phyloP scores from a whole-genome alignment of 2,888 invertebrate genomes.

The Leptogaster cylindrica region DNA sequence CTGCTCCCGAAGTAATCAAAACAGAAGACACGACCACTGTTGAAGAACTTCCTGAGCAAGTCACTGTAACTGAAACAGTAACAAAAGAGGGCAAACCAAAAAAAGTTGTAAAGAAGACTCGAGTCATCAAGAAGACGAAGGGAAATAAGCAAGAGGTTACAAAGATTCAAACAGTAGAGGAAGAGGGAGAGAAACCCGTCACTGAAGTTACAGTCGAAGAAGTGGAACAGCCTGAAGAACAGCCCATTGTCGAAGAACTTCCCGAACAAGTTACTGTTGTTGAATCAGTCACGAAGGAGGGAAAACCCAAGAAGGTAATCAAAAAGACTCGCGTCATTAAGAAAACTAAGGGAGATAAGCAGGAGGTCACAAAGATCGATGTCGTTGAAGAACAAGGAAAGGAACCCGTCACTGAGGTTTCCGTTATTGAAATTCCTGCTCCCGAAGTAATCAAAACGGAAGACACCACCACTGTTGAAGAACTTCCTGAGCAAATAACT shows the following conservation, averaged over 20 bases:
- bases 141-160: slow-evolving; percentile 59
- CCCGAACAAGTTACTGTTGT: slow-evolving; percentile 54
- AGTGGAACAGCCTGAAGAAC: slow-evolving; percentile 48
- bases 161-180: slow-evolving; percentile 56
- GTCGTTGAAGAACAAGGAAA: slow-evolving; percentile 59
- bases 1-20: background rate
- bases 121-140: slow-evolving; percentile 49
- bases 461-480: slow-evolving; percentile 54
- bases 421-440: slow-evolving; percentile 42
- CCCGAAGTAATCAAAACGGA: slow-evolving; percentile 44
- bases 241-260: slow-evolving; percentile 44
- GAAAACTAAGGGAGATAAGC: slow-evolving; percentile 58
- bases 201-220: slow-evolving; percentile 51
- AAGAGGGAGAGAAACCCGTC: slow-evolving; percentile 51
- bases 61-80: slow-evolving; percentile 56
- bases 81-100: slow-evolving; percentile 53
- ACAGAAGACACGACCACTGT: slow-evolving; percentile 53
- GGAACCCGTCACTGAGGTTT: slow-evolving; percentile 53
- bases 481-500: slow-evolving; percentile 46
- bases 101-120: slow-evolving; percentile 43
- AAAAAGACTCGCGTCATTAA: slow-evolving; percentile 52
- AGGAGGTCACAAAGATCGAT: slow-evolving; percentile 57
- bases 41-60: slow-evolving; percentile 49
- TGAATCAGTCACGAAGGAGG: slow-evolving; percentile 51
- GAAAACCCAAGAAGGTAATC: slow-evolving; percentile 51